Evolutionary conservation across 2,113 vertebrate genomes (phyloP).

Genomic region (Callopanchax toddi): DNA sequence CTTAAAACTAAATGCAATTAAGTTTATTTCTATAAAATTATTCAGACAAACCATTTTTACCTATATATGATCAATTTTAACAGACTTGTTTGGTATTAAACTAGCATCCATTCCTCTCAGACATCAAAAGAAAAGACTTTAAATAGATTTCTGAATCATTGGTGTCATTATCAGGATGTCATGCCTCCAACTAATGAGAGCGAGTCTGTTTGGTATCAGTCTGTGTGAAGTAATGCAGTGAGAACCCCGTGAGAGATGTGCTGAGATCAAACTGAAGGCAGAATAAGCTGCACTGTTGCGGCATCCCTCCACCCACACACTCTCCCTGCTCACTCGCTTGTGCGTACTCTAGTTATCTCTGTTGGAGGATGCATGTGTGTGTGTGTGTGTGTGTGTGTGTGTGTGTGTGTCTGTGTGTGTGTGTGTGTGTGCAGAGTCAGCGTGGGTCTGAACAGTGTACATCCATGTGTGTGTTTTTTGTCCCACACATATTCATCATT

Average conservation of each 20-base stretch:
- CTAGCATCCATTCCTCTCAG: not conserved
- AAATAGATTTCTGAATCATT: slow-evolving; percentile 25
- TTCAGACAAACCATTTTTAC: no score
- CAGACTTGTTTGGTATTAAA: not conserved
- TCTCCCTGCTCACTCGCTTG: slow-evolving; percentile 48
- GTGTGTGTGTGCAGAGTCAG: slow-evolving; percentile 10
- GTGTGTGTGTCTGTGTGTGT: slow-evolving; percentile 14
- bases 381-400: slow-evolving; percentile 14
- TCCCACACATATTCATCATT: slow-evolving; percentile 36
- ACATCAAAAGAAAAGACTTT: slow-evolving; percentile 27
- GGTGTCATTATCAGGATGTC: slow-evolving; percentile 12
- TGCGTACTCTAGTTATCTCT: slow-evolving; percentile 44
- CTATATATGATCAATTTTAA: not conserved
- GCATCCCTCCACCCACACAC: slow-evolving; percentile 68
- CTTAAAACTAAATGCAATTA: slow-evolving; percentile 8
- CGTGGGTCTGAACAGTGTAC: slow-evolving; percentile 21
- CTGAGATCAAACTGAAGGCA: slow-evolving; percentile 66
- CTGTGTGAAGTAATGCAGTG: slow-evolving; percentile 36
- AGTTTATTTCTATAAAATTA: no score
- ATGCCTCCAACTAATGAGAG: slow-evolving; percentile 21
- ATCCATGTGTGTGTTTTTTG: not conserved
- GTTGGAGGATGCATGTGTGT: slow-evolving; percentile 22
- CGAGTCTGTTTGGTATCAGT: slow-evolving; percentile 22
- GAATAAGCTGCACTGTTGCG: slow-evolving; percentile 70
- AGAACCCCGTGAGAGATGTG: slow-evolving; percentile 39